Evolutionary conservation across 2,888 invertebrate species (phyloP).

Genomic region (Altica lythri): DNA sequence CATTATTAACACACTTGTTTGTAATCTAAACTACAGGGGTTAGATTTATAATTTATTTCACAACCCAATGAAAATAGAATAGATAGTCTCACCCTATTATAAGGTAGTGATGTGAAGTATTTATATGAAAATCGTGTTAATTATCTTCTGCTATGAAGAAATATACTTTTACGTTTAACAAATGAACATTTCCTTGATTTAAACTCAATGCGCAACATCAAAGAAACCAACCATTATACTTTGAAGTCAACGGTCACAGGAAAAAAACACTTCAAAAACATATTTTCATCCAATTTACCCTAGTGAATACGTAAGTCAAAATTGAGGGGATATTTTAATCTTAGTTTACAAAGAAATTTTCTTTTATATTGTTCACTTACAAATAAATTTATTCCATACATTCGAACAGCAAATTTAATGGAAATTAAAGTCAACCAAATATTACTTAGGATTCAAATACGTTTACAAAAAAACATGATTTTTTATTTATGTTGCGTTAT

Average conservation of each 20-base stretch:
- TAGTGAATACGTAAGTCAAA: constrained; percentile 8
- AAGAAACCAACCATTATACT: neutral
- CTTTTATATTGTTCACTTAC: neutral
- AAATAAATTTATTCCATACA: constrained; percentile 32
- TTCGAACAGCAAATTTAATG: constrained; percentile 33
- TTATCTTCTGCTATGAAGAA: too few relatives aligned
- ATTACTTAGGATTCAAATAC: constrained; percentile 28
- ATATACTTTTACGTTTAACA: too few relatives aligned
- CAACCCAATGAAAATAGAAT: too few relatives aligned
- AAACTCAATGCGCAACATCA: neutral
- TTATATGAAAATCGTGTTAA: too few relatives aligned
- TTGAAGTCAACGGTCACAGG: neutral
- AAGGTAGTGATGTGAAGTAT: too few relatives aligned
- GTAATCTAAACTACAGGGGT: too few relatives aligned
- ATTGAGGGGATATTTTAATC: constrained; percentile 9
- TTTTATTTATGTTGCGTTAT: too few relatives aligned
- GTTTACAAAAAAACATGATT: constrained; percentile 4
- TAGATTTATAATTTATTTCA: too few relatives aligned
- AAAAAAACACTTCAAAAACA: constrained; percentile 10
- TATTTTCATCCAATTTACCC: constrained; percentile 12
- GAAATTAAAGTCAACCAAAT: constrained; percentile 38
- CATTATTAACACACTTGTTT: too few relatives aligned
- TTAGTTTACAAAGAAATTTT: constrained; percentile 13
- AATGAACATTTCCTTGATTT: neutral
- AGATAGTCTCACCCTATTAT: too few relatives aligned